Conservation (phyloP, 2,797 vertebrate species). For the Todus mexicanus region DNA sequence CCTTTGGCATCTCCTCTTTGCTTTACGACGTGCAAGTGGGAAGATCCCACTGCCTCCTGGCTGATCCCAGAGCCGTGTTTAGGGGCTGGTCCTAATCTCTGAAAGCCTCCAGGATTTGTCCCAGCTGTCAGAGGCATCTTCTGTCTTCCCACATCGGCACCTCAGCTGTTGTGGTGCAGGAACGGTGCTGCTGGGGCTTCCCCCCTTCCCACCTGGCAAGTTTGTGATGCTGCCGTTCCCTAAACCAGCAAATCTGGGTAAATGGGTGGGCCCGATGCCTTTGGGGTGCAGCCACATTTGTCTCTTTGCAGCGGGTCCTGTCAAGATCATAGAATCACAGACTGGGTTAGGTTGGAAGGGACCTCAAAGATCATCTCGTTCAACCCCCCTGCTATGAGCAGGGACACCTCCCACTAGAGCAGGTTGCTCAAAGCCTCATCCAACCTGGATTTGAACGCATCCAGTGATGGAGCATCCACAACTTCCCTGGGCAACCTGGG, state of each 20-base stretch:
- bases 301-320: background rate
- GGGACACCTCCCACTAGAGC: no score
- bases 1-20: background rate
- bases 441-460: no score
- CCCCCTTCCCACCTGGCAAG: background rate
- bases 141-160: rapidly evolving
- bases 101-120: background rate
- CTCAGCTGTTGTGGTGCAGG: background rate
- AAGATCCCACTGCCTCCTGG: background rate
- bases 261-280: rapidly evolving
- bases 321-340: no score
- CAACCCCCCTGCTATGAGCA: no score
- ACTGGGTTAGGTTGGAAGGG: no score
- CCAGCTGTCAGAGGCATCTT: background rate
- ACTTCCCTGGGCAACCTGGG: no score
- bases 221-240: background rate
- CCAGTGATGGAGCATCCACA: no score
- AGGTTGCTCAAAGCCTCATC: no score
- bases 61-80: background rate
- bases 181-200: rapidly evolving
- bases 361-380: no score
- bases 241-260: background rate
- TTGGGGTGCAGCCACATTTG: background rate
- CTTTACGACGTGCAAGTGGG: rapidly evolving
- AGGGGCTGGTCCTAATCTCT: background rate